Conservation (phyloP, 37 sponge, comb jelly and placozoan species). For the Crambe crambe region DNA sequence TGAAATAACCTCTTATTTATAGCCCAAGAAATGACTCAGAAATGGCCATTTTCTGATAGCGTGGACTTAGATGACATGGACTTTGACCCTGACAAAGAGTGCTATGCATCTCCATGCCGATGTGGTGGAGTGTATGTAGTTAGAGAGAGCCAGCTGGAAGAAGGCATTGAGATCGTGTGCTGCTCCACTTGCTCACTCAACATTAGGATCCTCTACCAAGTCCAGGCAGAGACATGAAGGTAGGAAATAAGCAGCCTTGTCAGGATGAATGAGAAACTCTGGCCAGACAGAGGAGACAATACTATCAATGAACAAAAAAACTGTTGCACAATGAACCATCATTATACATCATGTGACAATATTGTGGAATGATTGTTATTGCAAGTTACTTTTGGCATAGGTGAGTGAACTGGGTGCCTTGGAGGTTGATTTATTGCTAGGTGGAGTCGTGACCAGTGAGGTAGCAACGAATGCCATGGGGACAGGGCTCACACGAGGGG, state of each 20-base stretch:
- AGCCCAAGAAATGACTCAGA: slow-evolving; percentile 26
- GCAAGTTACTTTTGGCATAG: background rate
- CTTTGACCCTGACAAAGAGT: slow-evolving; percentile 11
- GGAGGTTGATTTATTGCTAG: background rate
- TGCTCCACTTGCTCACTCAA: slow-evolving; percentile 48
- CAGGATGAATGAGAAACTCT: no score
- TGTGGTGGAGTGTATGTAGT: slow-evolving; percentile 55
- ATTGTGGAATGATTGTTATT: no score
- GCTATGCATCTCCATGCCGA: slow-evolving; percentile 30
- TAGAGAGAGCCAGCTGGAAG: slow-evolving; percentile 29
- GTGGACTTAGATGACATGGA: slow-evolving; percentile 53
- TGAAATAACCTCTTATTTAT: background rate
- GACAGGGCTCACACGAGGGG: slow-evolving; percentile 46
- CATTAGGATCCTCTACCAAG: slow-evolving; percentile 44
- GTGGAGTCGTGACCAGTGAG: slow-evolving; percentile 14
- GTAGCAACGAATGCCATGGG: slow-evolving; percentile 31
- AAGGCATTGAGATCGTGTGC: slow-evolving; percentile 40
- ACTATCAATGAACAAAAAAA: no score
- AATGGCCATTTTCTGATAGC: slow-evolving; percentile 43
- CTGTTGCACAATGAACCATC: no score
- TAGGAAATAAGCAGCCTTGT: no score
- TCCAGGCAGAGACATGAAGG: background rate
- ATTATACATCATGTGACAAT: no score
- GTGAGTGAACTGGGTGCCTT: slow-evolving; percentile 5
- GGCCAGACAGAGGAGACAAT: no score